phyloP scores from a whole-genome alignment of 2,797 vertebrate genomes.

The Catostomus latipinnis region DNA sequence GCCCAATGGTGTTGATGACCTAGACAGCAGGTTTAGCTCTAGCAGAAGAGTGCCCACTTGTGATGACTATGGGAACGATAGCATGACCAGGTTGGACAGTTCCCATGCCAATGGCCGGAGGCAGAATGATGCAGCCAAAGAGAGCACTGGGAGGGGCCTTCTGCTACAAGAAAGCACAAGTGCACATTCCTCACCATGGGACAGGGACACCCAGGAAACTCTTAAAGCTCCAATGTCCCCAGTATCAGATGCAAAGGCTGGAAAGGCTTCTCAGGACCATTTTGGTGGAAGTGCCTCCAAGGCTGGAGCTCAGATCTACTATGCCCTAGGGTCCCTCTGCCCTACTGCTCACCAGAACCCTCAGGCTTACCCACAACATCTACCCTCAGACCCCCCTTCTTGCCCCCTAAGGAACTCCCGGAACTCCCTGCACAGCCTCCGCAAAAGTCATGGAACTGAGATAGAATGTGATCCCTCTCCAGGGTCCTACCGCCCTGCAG shows the following conservation, averaged over 20 bases:
- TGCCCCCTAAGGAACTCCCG: constrained; percentile 73
- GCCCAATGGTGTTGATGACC: constrained; percentile 77
- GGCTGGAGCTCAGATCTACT: constrained; percentile 80
- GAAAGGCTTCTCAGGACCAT: constrained; percentile 70
- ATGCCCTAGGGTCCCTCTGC: constrained; percentile 75
- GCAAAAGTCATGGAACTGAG: constrained; percentile 74
- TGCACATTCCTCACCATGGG: constrained; percentile 78
- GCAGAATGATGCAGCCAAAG: constrained; percentile 69
- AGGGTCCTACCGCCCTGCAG: constrained; percentile 32
- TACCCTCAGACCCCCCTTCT: constrained; percentile 74
- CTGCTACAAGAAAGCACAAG: constrained; percentile 71
- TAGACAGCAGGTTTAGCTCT: constrained; percentile 72
- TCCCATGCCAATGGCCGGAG: constrained; percentile 76
- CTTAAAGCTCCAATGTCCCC: constrained; percentile 68
- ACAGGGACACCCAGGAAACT: constrained; percentile 59
- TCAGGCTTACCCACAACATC: constrained; percentile 71
- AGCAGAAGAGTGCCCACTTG: constrained; percentile 66
- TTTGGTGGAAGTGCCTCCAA: constrained; percentile 62
- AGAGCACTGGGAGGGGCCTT: constrained; percentile 58
- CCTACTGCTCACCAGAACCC: constrained; percentile 60
- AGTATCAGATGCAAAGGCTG: constrained; percentile 67
- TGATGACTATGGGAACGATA: constrained; percentile 70
- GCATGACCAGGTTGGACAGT: constrained; percentile 67
- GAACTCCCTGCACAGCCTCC: constrained; percentile 69
- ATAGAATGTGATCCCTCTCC: constrained; percentile 58